These are phyloP conservation scores for Xiphorhynchus elegans DNA, from an alignment of 2,113 vertebrate species.

Conservation along the genomic window DNA sequence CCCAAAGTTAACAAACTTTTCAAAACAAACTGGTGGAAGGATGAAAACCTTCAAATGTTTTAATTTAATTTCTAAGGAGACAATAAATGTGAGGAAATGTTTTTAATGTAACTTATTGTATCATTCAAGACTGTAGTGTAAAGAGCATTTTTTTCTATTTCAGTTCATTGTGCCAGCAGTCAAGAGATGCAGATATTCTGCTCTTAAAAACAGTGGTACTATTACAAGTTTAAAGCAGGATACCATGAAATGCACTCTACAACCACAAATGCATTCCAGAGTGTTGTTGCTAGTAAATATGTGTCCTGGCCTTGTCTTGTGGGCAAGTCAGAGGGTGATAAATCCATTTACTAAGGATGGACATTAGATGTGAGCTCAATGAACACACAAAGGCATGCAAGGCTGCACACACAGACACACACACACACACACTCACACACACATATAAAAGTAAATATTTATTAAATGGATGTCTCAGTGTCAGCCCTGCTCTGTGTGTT, in stretches of 20 bases:
- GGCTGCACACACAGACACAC: neutral
- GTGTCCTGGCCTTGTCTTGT: neutral
- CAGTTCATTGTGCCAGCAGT: neutral
- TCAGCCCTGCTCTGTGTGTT: neutral
- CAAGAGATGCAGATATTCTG: neutral
- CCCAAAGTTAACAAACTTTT: neutral
- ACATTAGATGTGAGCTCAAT: neutral
- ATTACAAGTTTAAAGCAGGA: neutral
- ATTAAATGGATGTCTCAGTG: neutral
- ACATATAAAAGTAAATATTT: constrained; percentile 58
- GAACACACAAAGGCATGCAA: neutral
- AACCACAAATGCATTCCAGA: constrained; percentile 22
- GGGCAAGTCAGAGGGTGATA: neutral
- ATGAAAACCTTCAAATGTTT: neutral
- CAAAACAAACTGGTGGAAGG: neutral
- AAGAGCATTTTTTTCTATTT: neutral
- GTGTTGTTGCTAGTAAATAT: neutral
- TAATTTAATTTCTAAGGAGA: neutral
- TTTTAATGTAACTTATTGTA: neutral
- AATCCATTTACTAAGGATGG: neutral
- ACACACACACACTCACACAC: neutral
- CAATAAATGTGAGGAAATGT: neutral
- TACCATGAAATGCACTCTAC: neutral
- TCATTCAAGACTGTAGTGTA: neutral
- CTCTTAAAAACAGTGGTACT: neutral